Base-by-base conservation (phyloP, 53 echinoderm and acorn worm genomes). In the Stichopus horrens region DNA sequence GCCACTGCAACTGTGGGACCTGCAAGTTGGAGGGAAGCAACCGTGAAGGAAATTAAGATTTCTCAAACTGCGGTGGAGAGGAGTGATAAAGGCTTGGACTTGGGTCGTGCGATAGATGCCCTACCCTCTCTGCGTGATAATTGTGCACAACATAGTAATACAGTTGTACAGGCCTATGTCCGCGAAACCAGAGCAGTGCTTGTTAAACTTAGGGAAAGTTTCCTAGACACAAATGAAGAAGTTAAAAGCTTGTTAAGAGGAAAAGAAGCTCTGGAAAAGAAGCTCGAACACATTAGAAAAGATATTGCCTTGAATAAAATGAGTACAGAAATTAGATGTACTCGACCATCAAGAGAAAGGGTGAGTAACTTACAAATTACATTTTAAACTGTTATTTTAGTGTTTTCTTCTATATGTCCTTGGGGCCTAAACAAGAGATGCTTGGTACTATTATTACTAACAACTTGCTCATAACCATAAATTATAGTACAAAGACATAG, bases 111-210 rank as follows among this genome's bases (percentile, higher is more conserved):
- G 55, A 86, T 93, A n/a, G 99, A 99, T 74, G 96, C 96, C 52
- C 88, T 99, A 21, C 99, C 99, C 54, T 92, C 99, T 54, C 94
- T 99, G 23, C 90, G 99, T 66, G 99, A 99, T 71, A 99, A 95
- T 88, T 99, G 99, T 93, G 99, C 96, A 21, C 99, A 94, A 79
- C 99, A 99, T 79, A 99, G 99, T 86, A 99, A 99, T 87, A 95
- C 95, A 74, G 99, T 99, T 22, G 92, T 99, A 18, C 93, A 93
- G 55, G 90, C 93, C 21, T 99, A 99, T 90, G 96, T 93, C 21
- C 91, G 96, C 53, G 99, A 99, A 88, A 96, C 96, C 59, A 92
- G 96, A 80, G 92, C 96, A 16, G 93, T 96, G 20, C 91, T 99
- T 9, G 93, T 96, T 7, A 96, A 94, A 90, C 90, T 99, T 21